Percentiles rank a stretch among this genome's conserved stretches.
Conservation (phyloP, 2,113 vertebrate genomes). For the Sinocyclocheilus maitianheensis region DNA sequence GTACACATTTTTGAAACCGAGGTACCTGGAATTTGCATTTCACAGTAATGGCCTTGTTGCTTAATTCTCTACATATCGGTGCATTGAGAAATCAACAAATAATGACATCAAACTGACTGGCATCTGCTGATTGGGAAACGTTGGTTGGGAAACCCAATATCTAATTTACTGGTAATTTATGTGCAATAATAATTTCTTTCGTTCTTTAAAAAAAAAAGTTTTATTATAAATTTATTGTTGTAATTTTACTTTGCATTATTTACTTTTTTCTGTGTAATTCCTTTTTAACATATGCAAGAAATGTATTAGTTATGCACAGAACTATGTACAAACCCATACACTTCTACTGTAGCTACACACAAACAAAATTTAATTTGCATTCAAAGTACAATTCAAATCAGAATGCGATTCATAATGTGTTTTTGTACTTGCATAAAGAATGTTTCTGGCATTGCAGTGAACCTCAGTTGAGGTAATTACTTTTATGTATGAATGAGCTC, state of each 20-base stretch:
- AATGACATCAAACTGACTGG: not conserved
- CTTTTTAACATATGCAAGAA: too few species aligned
- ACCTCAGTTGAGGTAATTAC: not conserved
- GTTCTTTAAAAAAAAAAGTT: too few species aligned
- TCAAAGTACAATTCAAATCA: not conserved
- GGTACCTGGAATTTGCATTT: slow-evolving; percentile 2
- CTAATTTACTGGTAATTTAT: not conserved
- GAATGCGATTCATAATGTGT: not conserved
- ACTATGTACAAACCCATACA: not conserved
- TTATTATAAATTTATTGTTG: not conserved
- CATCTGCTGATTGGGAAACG: not conserved
- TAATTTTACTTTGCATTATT: not conserved
- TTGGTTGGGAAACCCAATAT: not conserved
- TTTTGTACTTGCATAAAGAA: not conserved
- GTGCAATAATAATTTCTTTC: not conserved
- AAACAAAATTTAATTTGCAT: not conserved
- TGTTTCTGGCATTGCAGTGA: not conserved
- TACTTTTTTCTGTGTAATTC: not conserved
- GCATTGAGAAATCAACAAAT: not conserved
- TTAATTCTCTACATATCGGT: not conserved
- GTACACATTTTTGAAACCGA: not conserved
- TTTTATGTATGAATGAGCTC: not conserved
- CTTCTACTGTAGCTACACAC: not conserved
- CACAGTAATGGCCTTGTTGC: not conserved
- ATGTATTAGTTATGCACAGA: too few species aligned